Base-by-base conservation (phyloP, 2,797 vertebrate species). In the Crenichthys baileyi region DNA sequence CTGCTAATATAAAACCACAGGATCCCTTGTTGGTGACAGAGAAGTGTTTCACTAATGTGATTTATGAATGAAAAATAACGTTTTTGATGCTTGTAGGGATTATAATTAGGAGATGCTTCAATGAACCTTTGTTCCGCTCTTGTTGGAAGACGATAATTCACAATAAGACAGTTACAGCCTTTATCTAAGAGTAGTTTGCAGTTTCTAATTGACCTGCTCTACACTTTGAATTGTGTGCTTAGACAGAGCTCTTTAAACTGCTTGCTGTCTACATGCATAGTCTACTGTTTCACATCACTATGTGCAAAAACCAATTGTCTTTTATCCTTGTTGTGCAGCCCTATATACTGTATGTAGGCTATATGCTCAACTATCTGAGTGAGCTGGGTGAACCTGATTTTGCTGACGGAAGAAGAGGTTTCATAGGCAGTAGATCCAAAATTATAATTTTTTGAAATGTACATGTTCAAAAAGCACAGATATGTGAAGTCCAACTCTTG, bases 1-100 rank as follows among this genome's bases (percentile, higher is more conserved):
- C 2, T 71, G 63, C 63, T 79, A 29, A 51, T 51, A 39, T 79
- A 72, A 85, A 88, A 76, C 61, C 63, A 80, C 24, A 18, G 70
- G 76, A 77, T 63, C 51, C 44, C 70, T 81, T 72, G 72, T 55
- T 11, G 20, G 51, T 36, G 46, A 67, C 1, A 7, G 56, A 81
- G 80, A 76, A 60, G 58, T 61, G 65, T 79, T 82, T 82, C 74
- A 80, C 7, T 68, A 70, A 16, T 7, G 24, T 46, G 67, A 6
- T 46, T 48, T 26, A 3, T 7, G 70, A 9, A 58, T 73, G n/a
- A 68, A 53, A 75, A 65, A 11, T 31, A 13, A 76, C 6, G 13
- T 24, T 78, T 36, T 36, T 18, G 13, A 24, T 44, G 16, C 58
- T 1, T 63, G 36, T 48, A 61, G 39, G 31, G 7, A 36, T 61